Conservation (phyloP, 2,113 vertebrate genomes). For the Microcebus jonahi region DNA sequence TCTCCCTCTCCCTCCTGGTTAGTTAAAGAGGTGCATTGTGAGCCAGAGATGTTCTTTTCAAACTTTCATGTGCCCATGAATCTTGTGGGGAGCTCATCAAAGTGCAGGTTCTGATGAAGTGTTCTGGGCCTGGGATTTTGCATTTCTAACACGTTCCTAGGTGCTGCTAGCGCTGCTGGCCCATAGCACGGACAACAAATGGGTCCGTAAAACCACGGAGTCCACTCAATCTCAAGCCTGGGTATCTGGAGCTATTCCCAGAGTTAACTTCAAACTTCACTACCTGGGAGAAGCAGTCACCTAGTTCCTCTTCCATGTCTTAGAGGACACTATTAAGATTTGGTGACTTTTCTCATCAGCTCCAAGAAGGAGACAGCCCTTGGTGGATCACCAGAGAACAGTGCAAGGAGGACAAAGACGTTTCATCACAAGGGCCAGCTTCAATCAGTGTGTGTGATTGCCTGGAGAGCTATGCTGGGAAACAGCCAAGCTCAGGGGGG, state of each 20-base stretch:
- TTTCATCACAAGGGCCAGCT: background rate
- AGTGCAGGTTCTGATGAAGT: background rate
- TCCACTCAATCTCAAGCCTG: background rate
- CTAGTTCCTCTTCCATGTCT: background rate
- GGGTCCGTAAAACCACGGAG: background rate
- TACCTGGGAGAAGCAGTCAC: background rate
- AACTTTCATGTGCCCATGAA: background rate
- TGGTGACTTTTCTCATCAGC: background rate
- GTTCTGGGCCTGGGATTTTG: background rate
- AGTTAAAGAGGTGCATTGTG: background rate
- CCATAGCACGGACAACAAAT: background rate
- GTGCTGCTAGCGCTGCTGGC: background rate
- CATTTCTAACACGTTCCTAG: background rate
- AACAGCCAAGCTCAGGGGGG: background rate
- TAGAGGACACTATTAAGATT: background rate
- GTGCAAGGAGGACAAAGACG: background rate
- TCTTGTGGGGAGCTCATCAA: background rate
- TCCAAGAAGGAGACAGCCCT: background rate
- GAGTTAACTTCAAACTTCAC: background rate
- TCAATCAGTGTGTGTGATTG: background rate
- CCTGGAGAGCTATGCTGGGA: background rate
- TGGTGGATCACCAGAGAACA: background rate
- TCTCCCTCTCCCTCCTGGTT: fast-evolving
- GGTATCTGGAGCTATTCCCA: background rate
- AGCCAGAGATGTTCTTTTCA: background rate